A percentile compares a stretch with the other conserved stretches of the same genome.
Conservation (phyloP, 2,888 invertebrate species). For the Conops quadrifasciatus region DNA sequence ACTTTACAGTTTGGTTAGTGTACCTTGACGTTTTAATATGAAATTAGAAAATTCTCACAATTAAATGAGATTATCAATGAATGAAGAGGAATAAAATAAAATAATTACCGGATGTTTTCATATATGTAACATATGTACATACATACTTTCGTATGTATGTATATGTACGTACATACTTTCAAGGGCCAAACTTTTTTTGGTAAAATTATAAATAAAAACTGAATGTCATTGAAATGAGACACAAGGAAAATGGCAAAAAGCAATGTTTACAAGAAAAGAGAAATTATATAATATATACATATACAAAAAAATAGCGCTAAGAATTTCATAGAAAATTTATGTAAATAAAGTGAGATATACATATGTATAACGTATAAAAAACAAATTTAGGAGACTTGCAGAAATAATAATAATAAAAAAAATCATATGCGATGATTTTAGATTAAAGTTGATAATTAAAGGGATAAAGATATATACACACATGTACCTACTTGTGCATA, state of each 20-base stretch:
- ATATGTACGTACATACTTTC: neutral
- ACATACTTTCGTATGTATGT: neutral
- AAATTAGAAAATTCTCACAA: slow-evolving; percentile 30
- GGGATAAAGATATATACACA: too few relatives aligned
- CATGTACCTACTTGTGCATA: neutral
- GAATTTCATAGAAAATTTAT: slow-evolving; percentile 1
- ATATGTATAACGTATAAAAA: too few relatives aligned
- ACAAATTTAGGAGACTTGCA: too few relatives aligned
- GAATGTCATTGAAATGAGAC: slow-evolving; percentile 31
- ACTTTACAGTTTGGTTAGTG: too few relatives aligned
- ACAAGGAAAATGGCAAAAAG: slow-evolving; percentile 32
- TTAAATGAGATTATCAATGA: neutral
- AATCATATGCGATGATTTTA: too few relatives aligned
- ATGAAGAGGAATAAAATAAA: neutral
- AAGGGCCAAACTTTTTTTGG: slow-evolving; percentile 7
- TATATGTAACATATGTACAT: neutral
- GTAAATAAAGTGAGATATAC: slow-evolving; percentile 7
- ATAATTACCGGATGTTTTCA: slow-evolving; percentile 2
- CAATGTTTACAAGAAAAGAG: slow-evolving; percentile 31
- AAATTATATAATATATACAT: slow-evolving; percentile 33
- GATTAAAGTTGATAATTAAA: too few relatives aligned
- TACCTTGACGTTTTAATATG: slow-evolving; percentile 18
- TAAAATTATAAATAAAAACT: slow-evolving; percentile 33
- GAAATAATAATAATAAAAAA: too few relatives aligned
- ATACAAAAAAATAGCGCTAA: slow-evolving; percentile 11